Evolutionary conservation across 2,797 vertebrate genomes (phyloP).

Genomic region (Garrulus glandarius): DNA sequence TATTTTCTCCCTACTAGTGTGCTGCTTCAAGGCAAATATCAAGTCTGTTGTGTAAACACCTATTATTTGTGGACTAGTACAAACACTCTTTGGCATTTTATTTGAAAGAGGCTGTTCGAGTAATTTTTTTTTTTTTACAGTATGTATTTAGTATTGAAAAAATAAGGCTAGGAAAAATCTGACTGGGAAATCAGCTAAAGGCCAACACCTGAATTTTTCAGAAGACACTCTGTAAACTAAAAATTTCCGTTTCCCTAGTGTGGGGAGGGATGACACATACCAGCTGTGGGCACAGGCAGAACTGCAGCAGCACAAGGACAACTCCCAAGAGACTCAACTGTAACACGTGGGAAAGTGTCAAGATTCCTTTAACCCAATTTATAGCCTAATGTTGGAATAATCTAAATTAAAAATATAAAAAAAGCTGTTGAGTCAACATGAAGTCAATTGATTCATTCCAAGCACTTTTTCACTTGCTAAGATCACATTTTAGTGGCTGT

Average conservation of each 20-base stretch:
- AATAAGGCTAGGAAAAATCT: neutral
- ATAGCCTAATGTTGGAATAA: neutral
- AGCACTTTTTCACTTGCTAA: neutral
- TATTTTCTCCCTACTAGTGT: neutral
- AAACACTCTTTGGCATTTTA: neutral
- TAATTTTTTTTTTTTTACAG: neutral
- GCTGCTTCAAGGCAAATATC: slow-evolving; percentile 29
- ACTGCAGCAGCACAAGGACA: neutral
- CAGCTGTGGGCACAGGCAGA: neutral
- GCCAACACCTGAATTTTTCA: neutral
- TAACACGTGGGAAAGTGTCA: neutral
- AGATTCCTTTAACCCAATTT: neutral
- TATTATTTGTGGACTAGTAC: slow-evolving; percentile 12
- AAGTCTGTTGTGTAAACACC: neutral
- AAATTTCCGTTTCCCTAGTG: neutral
- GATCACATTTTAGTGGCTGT: neutral
- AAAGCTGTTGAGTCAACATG: neutral
- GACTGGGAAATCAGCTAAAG: neutral
- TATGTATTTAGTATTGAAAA: neutral
- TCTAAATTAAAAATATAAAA: neutral
- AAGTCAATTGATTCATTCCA: slow-evolving; percentile 9
- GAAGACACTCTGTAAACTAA: neutral
- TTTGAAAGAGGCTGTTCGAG: neutral
- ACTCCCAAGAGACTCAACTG: neutral
- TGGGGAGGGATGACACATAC: neutral